A percentile compares a stretch with the other conserved stretches of the same genome.
phyloP scores from a whole-genome alignment of 2,797 vertebrate genomes.

The Urophycis tenuis region DNA sequence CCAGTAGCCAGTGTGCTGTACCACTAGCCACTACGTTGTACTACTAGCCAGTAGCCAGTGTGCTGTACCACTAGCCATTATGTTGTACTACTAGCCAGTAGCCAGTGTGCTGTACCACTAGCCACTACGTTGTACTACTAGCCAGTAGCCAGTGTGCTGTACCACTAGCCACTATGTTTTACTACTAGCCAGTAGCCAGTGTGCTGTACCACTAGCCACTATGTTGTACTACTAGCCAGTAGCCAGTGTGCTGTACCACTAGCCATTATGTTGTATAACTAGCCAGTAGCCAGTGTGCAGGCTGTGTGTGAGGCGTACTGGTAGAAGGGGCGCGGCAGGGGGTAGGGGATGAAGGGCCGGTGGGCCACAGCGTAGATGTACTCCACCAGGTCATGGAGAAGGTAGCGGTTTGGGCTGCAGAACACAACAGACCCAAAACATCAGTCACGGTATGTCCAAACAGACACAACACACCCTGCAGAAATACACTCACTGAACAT shows the following conservation, averaged over 20 bases:
- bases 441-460: background rate
- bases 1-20: too few species aligned
- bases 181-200: too few species aligned
- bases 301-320: conserved; percentile 70
- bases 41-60: too few species aligned
- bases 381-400: conserved; percentile 85
- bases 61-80: too few species aligned
- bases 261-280: background rate
- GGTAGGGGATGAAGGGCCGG: conserved; percentile 76
- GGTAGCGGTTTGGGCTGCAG: conserved; percentile 80
- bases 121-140: too few species aligned
- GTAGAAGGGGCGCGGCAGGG: conserved; percentile 79
- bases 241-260: too few species aligned
- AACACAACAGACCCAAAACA: background rate
- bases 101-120: too few species aligned
- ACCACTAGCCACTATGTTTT: too few species aligned
- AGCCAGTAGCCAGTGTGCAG: background rate
- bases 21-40: too few species aligned
- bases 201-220: background rate
- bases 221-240: background rate
- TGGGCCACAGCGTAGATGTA: conserved; percentile 77
- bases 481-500: too few species aligned
- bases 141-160: too few species aligned
- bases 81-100: too few species aligned
- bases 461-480: background rate